Base-by-base conservation (phyloP, 2,113 vertebrate genomes). In the Gymnocephalus cernua region DNA sequence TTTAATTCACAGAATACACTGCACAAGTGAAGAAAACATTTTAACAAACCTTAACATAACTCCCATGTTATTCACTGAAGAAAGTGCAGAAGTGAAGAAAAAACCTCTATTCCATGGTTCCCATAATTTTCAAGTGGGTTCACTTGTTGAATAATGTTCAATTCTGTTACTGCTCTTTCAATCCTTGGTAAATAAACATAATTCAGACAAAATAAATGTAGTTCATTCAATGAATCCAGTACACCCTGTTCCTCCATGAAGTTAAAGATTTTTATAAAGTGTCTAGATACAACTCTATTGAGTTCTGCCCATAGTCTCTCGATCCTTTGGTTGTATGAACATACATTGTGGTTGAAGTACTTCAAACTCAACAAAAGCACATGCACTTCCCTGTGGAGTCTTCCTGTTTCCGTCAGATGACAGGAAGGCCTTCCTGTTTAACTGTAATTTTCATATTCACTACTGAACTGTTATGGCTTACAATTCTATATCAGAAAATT, bases 281-380 rank as follows among this genome's bases (percentile, higher is more conserved):
- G 25, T 15, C 32, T 45, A 5, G 61, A 73, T 10, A 73, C 69
- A 74, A 58, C 58, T 62, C 70, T 74, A 23, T 74, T 81, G 45
- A 81, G 63, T 57, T 67, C 70, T 59, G 62, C 58, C 79, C 79
- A 74, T 8, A 68, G 47, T 62, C 63, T 48, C 6, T 61, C 54
- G 32, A 32, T 79, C 21, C 15, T 72, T 14, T 83, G 35, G 27
- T 72, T 77, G 16, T 73, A 35, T 4, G 35, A 38, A 9, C 35
- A 71, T 59, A 10, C 57, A 59, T 59, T 35, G 5, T 58, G 18
- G 2, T 51, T 51, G 50, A 21, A 51, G 44, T 19, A 54, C 50
- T 53, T 53, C 50, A 53, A 57, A 57, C 35, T 38, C 25, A 57
- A 25, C 14, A 57, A 27, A 15, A 27, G 54, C 56, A 58, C 56